Conservation (phyloP, 37 sponge, comb jelly and placozoan genomes). For the Aphrocallistes beatrix region DNA sequence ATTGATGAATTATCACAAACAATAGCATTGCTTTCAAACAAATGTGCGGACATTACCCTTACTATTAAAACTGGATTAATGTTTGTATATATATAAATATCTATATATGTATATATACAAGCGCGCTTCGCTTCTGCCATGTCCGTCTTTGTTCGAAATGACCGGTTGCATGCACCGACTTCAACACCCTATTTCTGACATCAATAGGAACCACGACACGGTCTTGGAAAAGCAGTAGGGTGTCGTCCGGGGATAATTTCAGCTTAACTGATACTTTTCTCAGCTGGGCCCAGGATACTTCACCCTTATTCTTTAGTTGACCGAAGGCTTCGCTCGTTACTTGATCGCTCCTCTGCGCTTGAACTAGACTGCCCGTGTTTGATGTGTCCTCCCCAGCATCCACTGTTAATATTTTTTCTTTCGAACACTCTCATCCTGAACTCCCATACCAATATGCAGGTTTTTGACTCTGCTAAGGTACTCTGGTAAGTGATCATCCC, state of each 20-base stretch:
- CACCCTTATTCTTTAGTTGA: not conserved
- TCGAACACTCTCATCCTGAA: not conserved
- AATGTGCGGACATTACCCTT: too few relatives aligned
- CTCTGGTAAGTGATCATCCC: not conserved
- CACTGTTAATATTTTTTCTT: not conserved
- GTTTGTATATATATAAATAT: too few relatives aligned
- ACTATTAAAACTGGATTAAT: too few relatives aligned
- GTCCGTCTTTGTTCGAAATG: not conserved
- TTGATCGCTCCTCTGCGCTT: not conserved
- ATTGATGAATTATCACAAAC: too few relatives aligned
- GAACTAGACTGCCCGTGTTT: not conserved
- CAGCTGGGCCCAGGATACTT: not conserved
- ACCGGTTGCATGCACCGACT: not conserved
- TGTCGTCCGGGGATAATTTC: not conserved
- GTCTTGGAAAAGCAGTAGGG: not conserved
- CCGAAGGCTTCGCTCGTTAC: not conserved
- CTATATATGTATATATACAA: too few relatives aligned
- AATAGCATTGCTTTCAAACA: too few relatives aligned
- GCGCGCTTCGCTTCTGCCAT: not conserved
- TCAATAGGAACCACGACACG: not conserved
- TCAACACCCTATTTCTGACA: not conserved
- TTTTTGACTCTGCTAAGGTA: not conserved
- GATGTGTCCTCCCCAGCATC: not conserved
- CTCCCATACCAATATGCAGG: not conserved
- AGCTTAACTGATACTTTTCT: not conserved